Percentiles rank a stretch among this genome's conserved stretches.
phyloP scores from a whole-genome alignment of 2,113 vertebrate genomes.

The Azemiops feae region DNA sequence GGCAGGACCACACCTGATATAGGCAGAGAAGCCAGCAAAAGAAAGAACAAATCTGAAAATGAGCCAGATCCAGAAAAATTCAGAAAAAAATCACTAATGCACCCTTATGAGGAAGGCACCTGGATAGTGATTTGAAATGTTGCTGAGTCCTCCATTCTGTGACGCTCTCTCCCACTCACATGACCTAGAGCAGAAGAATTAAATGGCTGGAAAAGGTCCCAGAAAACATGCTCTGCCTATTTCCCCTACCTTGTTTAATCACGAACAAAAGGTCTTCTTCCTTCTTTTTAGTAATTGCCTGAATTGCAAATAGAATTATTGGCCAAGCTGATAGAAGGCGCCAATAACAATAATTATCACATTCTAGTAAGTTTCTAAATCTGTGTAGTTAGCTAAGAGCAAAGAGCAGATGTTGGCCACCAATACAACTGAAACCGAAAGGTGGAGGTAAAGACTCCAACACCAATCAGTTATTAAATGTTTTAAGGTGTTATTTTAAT shows the following conservation, averaged over 20 bases:
- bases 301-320: background rate
- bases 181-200: background rate
- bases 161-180: background rate
- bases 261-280: background rate
- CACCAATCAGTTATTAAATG: conserved; percentile 24
- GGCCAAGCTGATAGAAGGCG: background rate
- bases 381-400: background rate
- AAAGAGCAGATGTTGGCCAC: background rate
- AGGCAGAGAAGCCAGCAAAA: background rate
- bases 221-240: background rate
- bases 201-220: background rate
- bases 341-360: background rate
- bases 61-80: background rate
- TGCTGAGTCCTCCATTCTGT: background rate
- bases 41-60: background rate
- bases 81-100: background rate
- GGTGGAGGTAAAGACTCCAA: conserved; percentile 12
- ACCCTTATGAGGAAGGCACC: background rate
- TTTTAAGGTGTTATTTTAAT: conserved; percentile 33
- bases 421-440: background rate
- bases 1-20: background rate
- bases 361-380: background rate
- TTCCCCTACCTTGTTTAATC: background rate
- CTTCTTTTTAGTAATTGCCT: background rate
- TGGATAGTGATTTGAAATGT: background rate